Base-by-base conservation (phyloP, 2,888 invertebrate species). In the Piscicola geometra region DNA sequence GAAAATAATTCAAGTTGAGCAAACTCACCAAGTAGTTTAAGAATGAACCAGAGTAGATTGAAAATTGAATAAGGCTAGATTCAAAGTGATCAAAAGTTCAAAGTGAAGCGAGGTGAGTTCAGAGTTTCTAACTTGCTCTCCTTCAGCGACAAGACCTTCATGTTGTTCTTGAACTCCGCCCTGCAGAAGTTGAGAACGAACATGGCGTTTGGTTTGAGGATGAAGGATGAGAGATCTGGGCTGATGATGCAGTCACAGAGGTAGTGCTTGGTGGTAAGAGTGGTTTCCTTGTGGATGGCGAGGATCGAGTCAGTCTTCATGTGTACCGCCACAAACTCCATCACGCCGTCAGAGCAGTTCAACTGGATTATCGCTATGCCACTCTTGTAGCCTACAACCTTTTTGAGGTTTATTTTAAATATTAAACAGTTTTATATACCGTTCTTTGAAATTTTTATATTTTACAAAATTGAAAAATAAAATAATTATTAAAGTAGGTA, bases 231-330 rank as follows among this genome's bases (percentile, higher is more conserved):
- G 28, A 80, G 76, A 71, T 80, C 80, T 15, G 80, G 80, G 41
- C 80, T 80, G 76, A 80, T 79, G 72, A 80, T 78, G 70, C 79
- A 79, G 76, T 80, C 80, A 69, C 79, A 80, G n/a, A 80, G 78
- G 78, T 79, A 80, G 60, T 79, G 80, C 64, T 78, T 76, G 12
- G 76, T 75, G 25, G 75, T 71, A 21, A 78, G 47, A 1, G 70
- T 68, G 56, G 80, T 78, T 52, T 78, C 78, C 66, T 79, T 79
- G 73, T 79, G 78, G 36, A 79, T 77, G 25, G 79, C 79, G 25
- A 79, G 70, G 36, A 80, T 79, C 1, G 79, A 76, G 30, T 74
- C 76, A 12, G 80, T 80, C 72, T 80, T 80, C 80, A 80, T 80
- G 74, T 80, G 80, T 36, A 80, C 77, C 28, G 79, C 79, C 76